These are phyloP conservation scores for Ips nitidus DNA, from an alignment of 1,140 invertebrate species.

Conservation along the genomic window DNA sequence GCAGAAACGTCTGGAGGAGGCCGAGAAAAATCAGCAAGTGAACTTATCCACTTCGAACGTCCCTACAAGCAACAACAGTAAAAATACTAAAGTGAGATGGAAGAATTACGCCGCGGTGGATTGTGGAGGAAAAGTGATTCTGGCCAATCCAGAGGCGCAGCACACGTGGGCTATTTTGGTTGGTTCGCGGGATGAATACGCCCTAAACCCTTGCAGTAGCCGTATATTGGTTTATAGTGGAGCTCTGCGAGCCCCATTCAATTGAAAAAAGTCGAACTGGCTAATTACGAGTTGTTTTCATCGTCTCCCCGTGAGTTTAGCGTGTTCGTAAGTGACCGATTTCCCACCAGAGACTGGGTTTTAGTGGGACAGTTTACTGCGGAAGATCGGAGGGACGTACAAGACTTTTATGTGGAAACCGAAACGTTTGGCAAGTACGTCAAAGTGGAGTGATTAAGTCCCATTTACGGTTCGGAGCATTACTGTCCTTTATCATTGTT, in stretches of 20 bases:
- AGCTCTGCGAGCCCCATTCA: slow-evolving; percentile 97
- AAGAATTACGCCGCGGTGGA: slow-evolving; percentile 95
- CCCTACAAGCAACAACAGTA: slow-evolving; percentile 57
- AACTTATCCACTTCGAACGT: slow-evolving; percentile 51
- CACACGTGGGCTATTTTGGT: slow-evolving; percentile 84
- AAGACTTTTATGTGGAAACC: slow-evolving; percentile 79
- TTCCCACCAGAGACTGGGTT: slow-evolving; percentile 80
- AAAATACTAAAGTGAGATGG: slow-evolving; percentile 67
- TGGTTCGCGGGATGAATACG: slow-evolving; percentile 92
- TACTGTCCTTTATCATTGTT: slow-evolving; percentile 95
- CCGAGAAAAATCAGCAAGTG: slow-evolving; percentile 69
- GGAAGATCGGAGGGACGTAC: slow-evolving; percentile 82
- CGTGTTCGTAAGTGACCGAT: slow-evolving; percentile 79
- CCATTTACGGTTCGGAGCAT: slow-evolving; percentile 94
- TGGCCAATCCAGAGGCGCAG: slow-evolving; percentile 86
- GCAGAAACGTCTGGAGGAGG: slow-evolving; percentile 85
- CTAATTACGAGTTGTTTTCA: slow-evolving; percentile 98
- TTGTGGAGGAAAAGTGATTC: slow-evolving; percentile 95
- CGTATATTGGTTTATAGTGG: slow-evolving; percentile 95
- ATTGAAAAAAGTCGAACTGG: slow-evolving; percentile 90
- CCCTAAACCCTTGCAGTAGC: slow-evolving; percentile 79
- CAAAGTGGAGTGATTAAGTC: slow-evolving; percentile 86
- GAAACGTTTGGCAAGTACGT: slow-evolving; percentile 93
- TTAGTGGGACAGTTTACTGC: slow-evolving; percentile 84
- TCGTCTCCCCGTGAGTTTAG: slow-evolving; percentile 92